Conservation (phyloP, 2,797 vertebrate species). For the Lophius americanus region DNA sequence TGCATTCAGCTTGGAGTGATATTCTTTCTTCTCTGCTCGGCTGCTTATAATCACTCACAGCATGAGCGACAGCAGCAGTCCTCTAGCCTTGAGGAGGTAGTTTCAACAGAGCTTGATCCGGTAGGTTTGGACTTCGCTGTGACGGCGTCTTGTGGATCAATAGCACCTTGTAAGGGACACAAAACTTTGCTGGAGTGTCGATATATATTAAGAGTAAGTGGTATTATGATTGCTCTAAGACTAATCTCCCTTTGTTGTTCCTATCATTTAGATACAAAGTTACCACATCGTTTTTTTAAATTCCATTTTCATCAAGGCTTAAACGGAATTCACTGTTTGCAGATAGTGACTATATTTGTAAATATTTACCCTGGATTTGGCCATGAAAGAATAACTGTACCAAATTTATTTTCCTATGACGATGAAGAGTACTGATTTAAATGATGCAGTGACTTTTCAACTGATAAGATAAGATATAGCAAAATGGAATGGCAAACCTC, state of each 20-base stretch:
- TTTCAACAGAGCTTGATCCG: conserved; percentile 18
- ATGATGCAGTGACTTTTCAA: no score
- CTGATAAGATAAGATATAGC: no score
- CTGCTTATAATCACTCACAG: conserved; percentile 57
- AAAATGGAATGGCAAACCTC: no score
- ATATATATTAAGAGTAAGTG: conserved; percentile 3
- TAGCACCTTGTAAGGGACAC: conserved; percentile 17
- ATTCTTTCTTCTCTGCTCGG: conserved; percentile 46
- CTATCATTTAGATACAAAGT: not conserved
- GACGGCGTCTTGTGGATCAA: conserved; percentile 22
- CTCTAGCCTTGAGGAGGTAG: conserved; percentile 36
- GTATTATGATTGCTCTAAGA: conserved; percentile 13
- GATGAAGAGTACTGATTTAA: no score
- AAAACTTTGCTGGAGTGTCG: conserved; percentile 3
- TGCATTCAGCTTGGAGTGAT: conserved; percentile 63
- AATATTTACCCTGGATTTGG: no score
- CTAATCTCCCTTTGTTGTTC: not conserved
- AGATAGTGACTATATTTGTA: no score
- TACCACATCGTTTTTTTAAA: no score
- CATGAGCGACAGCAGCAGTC: conserved; percentile 14
- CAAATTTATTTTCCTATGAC: no score
- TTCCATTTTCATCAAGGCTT: no score
- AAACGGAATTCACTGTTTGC: no score
- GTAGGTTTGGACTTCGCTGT: conserved; percentile 13
- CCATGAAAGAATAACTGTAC: no score